Evolutionary conservation across 2,797 vertebrate species (phyloP).

Genomic region (Bucorvus abyssinicus): DNA sequence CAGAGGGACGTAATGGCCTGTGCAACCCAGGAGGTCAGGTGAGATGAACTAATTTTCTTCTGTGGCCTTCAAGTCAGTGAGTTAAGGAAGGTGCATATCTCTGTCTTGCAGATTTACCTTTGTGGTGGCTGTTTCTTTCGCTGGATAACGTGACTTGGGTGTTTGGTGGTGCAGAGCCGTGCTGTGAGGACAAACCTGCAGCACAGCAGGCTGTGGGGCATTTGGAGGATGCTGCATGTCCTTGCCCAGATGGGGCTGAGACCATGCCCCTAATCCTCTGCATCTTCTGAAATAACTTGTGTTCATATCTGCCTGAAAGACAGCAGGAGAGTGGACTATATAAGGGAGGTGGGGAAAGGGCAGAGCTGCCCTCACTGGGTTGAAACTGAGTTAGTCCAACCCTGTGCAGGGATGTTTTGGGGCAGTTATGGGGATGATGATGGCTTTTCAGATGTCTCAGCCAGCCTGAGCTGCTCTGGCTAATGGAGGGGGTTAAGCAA

Average conservation of each 20-base stretch:
- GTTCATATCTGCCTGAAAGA: background rate
- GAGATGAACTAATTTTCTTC: slow-evolving; percentile 57
- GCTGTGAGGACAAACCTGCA: background rate
- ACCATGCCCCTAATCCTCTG: background rate
- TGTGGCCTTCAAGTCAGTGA: slow-evolving; percentile 3
- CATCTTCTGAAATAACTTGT: background rate
- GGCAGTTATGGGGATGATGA: too few species aligned
- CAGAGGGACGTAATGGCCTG: slow-evolving; percentile 21
- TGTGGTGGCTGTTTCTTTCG: accelerated
- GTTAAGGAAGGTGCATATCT: slow-evolving; percentile 10
- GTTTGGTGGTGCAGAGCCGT: background rate
- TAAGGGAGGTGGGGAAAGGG: background rate
- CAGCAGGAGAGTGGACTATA: background rate
- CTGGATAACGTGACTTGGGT: accelerated
- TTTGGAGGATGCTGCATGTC: accelerated
- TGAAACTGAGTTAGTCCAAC: background rate
- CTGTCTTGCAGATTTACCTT: slow-evolving; percentile 14
- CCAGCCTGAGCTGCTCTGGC: background rate
- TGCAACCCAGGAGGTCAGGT: slow-evolving; percentile 50
- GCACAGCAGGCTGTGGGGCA: background rate
- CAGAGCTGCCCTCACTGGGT: background rate
- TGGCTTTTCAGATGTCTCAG: background rate
- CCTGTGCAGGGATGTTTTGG: background rate
- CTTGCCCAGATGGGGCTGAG: background rate
- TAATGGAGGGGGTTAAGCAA: background rate